Evolutionary conservation across 2,797 vertebrate genomes (phyloP).

Genomic region (Tokudaia muenninki): DNA sequence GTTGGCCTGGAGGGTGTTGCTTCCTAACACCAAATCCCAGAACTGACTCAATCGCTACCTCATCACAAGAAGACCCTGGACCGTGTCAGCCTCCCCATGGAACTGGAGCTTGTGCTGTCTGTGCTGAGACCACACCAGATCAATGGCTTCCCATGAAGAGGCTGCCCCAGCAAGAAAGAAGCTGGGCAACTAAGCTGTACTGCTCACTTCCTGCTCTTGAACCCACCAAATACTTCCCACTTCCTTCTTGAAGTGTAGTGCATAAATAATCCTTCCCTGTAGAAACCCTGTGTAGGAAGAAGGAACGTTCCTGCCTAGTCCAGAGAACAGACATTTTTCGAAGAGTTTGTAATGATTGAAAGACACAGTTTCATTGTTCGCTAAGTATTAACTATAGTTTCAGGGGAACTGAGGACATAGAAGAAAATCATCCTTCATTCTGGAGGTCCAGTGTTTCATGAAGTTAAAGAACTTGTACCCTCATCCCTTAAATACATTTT

Average conservation of each 20-base stretch:
- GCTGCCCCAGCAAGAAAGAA: neutral
- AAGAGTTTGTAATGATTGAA: neutral
- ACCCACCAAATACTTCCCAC: neutral
- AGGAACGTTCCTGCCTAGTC: neutral
- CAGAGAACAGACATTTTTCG: neutral
- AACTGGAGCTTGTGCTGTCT: neutral
- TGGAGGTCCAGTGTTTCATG: neutral
- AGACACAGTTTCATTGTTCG: neutral
- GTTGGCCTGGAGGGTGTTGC: neutral
- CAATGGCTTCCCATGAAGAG: neutral
- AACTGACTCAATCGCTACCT: neutral
- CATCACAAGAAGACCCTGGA: neutral
- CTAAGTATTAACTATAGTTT: neutral
- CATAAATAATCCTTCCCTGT: neutral
- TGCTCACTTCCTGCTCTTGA: neutral
- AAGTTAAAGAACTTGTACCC: neutral
- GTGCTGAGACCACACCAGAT: neutral
- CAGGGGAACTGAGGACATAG: accelerated
- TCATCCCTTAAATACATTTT: neutral
- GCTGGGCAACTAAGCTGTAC: neutral
- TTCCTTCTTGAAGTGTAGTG: neutral
- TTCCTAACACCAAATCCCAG: neutral
- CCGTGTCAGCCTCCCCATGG: neutral
- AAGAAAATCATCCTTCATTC: neutral
- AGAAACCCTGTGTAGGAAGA: neutral